A percentile compares a stretch with the other conserved stretches of the same genome.
Evolutionary conservation across 2,888 invertebrate species (phyloP).

Genomic region (Heliconius hortense): DNA sequence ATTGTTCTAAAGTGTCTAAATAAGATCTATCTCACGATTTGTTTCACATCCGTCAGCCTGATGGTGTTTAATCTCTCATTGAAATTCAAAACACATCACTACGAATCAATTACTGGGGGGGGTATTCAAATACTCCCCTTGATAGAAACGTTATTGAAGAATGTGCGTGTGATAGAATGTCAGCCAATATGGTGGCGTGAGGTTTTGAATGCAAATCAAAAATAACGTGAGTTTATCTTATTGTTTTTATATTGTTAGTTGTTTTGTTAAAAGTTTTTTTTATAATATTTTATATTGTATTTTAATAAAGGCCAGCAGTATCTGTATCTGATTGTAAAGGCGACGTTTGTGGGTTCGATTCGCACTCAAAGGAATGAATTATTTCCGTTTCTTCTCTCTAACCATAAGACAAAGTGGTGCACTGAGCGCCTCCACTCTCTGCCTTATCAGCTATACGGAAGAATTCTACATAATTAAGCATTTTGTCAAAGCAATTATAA

Average conservation of each 20-base stretch:
- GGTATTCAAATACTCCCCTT: conserved; percentile 72
- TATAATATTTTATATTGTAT: neutral
- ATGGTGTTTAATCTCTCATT: conserved; percentile 77
- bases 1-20: conserved; percentile 16
- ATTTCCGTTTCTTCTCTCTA: neutral
- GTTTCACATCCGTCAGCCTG: conserved; percentile 46
- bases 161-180: conserved; percentile 79
- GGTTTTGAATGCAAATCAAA: conserved; percentile 23
- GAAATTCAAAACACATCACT: conserved; percentile 74
- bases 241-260: neutral
- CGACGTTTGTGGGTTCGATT: neutral
- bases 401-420: neutral
- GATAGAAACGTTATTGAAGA: conserved; percentile 78
- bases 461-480: no score
- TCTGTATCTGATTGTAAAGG: neutral
- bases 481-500: no score
- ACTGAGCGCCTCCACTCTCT: neutral
- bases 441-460: no score
- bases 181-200: conserved; percentile 60
- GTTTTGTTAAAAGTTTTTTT: neutral
- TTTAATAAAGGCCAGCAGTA: no score
- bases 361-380: neutral
- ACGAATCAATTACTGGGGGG: conserved; percentile 72
- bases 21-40: conserved; percentile 35
- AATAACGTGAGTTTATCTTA: conserved; percentile 3